Conservation (phyloP, 37 sponge, comb jelly and placozoan species). For the Spongilla lacustris region DNA sequence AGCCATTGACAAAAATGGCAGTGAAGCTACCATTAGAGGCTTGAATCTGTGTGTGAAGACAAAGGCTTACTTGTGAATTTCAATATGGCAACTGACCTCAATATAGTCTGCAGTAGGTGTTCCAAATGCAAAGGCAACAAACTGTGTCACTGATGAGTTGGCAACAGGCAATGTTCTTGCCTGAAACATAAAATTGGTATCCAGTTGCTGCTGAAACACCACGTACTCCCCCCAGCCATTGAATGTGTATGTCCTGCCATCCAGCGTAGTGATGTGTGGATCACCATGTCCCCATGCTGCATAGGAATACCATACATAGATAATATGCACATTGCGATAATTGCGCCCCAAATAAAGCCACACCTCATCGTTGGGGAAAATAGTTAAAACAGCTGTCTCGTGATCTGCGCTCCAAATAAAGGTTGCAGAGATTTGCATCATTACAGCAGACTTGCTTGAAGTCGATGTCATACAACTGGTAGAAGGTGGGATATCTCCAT, state of each 20-base stretch:
- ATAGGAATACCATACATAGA: neutral
- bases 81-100: too few relatives aligned
- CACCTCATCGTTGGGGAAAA: constrained; percentile 33
- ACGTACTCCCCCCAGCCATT: constrained; percentile 79
- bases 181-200: constrained; percentile 27
- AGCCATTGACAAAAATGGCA: constrained; percentile 22
- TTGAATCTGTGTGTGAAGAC: neutral
- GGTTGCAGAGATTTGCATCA: constrained; percentile 32
- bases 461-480: constrained; percentile 11
- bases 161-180: constrained; percentile 43
- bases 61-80: too few relatives aligned
- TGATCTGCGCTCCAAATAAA: constrained; percentile 46
- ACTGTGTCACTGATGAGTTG: constrained; percentile 47
- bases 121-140: constrained; percentile 55
- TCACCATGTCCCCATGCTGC: constrained; percentile 70
- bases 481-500: neutral
- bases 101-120: neutral
- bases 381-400: constrained; percentile 29
- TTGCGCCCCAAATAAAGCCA: neutral
- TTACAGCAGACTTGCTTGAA: constrained; percentile 50
- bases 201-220: neutral
- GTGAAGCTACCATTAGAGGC: neutral
- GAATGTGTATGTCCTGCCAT: constrained; percentile 74
- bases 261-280: constrained; percentile 77
- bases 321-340: too few relatives aligned